A percentile compares a stretch with the other conserved stretches of the same genome.
Conservation (phyloP, 2,113 vertebrate genomes). For the Nothoprocta pentlandii region DNA sequence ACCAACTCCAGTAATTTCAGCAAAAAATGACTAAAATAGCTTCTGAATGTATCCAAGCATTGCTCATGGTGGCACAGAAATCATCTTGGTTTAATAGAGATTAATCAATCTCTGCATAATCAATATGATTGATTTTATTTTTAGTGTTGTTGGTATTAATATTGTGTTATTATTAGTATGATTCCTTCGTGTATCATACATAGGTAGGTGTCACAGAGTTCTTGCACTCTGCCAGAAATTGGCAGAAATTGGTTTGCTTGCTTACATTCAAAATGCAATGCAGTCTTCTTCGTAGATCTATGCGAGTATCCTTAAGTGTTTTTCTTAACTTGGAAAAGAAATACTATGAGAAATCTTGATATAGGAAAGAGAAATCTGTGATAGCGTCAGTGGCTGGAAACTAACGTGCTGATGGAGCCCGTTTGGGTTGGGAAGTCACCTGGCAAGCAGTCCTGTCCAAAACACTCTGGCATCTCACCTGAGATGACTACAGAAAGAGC, state of each 20-base stretch:
- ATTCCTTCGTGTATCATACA: too few species aligned
- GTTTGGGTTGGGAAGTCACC: background rate
- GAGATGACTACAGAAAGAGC: background rate
- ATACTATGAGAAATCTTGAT: background rate
- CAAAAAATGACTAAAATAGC: background rate
- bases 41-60: background rate
- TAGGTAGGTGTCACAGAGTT: background rate
- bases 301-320: background rate
- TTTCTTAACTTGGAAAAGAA: background rate
- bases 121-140: background rate
- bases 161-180: background rate
- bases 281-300: background rate
- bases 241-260: background rate
- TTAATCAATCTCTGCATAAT: too few species aligned
- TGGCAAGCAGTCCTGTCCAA: background rate
- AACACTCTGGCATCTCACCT: background rate
- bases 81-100: background rate
- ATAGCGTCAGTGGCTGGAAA: background rate
- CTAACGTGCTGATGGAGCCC: background rate
- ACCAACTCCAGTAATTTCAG: background rate
- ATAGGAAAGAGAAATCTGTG: background rate
- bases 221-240: background rate
- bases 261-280: background rate
- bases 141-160: too few species aligned
- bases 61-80: background rate